Conservation (phyloP, 2,888 invertebrate species). For the Apotomis betuletana region DNA sequence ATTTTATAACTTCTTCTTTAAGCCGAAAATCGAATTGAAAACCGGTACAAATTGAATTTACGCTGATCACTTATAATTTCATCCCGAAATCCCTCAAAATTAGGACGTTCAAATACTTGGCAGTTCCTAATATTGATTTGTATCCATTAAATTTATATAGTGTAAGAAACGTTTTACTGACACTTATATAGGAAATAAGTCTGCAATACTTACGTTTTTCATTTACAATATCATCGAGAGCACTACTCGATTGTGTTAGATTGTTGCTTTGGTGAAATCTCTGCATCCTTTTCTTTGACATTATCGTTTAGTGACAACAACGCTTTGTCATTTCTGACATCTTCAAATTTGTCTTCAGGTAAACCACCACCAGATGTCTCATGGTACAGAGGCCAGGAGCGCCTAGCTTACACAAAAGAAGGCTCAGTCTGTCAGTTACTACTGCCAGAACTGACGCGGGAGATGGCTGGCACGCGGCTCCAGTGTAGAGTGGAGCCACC, state of each 20-base stretch:
- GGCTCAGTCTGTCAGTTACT: constrained; percentile 90
- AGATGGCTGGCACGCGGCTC: constrained; percentile 88
- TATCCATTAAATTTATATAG: too few relatives aligned
- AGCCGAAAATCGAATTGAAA: background rate
- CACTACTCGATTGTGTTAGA: too few relatives aligned
- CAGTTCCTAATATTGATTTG: too few relatives aligned
- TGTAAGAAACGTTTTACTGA: too few relatives aligned
- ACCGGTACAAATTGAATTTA: too few relatives aligned
- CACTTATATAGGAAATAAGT: too few relatives aligned
- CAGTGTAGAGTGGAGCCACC: constrained; percentile 91
- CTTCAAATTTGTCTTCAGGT: constrained; percentile 77
- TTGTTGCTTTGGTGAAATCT: too few relatives aligned
- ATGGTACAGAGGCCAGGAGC: constrained; percentile 91
- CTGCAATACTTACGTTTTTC: too few relatives aligned
- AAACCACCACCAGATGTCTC: constrained; percentile 91
- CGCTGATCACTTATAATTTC: too few relatives aligned
- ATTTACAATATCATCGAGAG: too few relatives aligned
- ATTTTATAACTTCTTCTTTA: background rate
- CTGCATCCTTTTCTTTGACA: background rate
- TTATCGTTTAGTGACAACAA: background rate
- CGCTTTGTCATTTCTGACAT: background rate
- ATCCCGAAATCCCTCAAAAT: too few relatives aligned
- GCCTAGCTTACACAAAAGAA: constrained; percentile 89
- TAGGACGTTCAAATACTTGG: too few relatives aligned
- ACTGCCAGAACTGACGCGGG: constrained; percentile 87